Base-by-base conservation (phyloP, 1,140 invertebrate genomes). In the Thaumetopoea pityocampa region DNA sequence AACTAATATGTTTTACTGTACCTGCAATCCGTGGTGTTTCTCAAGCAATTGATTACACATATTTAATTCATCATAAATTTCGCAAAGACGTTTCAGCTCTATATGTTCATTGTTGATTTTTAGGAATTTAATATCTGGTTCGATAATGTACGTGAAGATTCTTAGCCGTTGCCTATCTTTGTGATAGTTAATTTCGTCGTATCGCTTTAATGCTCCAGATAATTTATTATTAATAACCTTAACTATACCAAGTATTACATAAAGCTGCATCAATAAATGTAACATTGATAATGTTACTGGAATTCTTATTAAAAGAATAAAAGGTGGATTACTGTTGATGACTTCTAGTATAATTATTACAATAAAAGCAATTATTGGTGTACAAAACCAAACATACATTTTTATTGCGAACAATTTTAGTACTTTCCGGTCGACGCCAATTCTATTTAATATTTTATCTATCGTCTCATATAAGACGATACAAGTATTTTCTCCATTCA, bases 1-100 rank as follows among this genome's bases (percentile, higher is more conserved):
- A 27, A 6, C 2, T 9, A 15, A 14, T 23, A n/a, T n/a, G 16
- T 10, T 24, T 44, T 56, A n/a, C n/a, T n/a, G n/a, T n/a, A 72
- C 74, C 66, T 77, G 66, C 8, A 63, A 27, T 9, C 72, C 70
- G 12, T 80, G 68, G 43, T 42, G 38, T 34, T 65, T 55, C 37
- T 74, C 58, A 23, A 80, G 44, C 4, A 72, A 45, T 9, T 58
- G 49, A 7, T 67, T 29, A 30, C 57, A 57, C 4, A 55, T 58
- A 16, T 49, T 54, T 9, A 74, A 34, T 24, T 67, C 52, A 14
- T 76, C 72, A 23, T 80, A 77, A n/a, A 63, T 18, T 49, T 53
- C 63, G 42, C 68, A 69, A 5, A 73, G 33, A 35, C 24, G 35
- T 42, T 63, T 69, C 2, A 77, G 30, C 40, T 70, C 55, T 5